phyloP scores from a whole-genome alignment of 2,888 invertebrate genomes.

The Polymixis flavicincta region DNA sequence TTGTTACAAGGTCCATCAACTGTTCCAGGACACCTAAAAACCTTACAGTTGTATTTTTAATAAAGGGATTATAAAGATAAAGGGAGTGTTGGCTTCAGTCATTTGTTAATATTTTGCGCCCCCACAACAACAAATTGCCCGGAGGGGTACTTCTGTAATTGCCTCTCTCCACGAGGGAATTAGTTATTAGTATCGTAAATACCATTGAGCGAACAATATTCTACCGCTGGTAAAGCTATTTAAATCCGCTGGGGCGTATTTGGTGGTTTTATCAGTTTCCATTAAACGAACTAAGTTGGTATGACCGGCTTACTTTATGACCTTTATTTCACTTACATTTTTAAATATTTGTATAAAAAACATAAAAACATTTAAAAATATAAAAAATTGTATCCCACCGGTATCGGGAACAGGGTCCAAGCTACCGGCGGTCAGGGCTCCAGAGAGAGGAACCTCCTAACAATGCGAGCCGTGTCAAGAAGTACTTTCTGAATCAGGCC shows the following conservation, averaged over 20 bases:
- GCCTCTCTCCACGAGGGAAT: constrained; percentile 42
- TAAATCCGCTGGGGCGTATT: constrained; percentile 33
- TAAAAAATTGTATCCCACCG: too few species aligned
- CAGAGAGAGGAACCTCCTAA: too few species aligned
- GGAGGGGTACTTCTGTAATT: constrained; percentile 53
- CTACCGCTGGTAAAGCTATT: constrained; percentile 17
- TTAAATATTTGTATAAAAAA: too few species aligned
- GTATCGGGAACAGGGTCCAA: too few species aligned
- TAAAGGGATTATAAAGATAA: constrained; percentile 46
- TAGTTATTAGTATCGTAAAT: constrained; percentile 56
- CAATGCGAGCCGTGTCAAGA: too few species aligned
- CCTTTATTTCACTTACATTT: too few species aligned
- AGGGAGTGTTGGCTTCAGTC: constrained; percentile 37
- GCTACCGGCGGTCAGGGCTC: too few species aligned
- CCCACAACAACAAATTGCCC: constrained; percentile 47
- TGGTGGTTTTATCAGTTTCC: constrained; percentile 24
- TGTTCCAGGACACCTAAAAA: constrained; percentile 21
- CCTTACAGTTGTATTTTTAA: constrained; percentile 42
- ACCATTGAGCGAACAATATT: constrained; percentile 33
- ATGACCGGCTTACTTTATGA: background rate
- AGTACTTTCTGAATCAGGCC: too few species aligned
- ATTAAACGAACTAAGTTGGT: background rate
- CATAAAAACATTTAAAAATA: too few species aligned
- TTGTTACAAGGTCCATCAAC: constrained; percentile 26
- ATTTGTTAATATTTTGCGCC: constrained; percentile 51